Conservation (phyloP, 2,113 vertebrate species). For the Oceanodroma tethys region DNA sequence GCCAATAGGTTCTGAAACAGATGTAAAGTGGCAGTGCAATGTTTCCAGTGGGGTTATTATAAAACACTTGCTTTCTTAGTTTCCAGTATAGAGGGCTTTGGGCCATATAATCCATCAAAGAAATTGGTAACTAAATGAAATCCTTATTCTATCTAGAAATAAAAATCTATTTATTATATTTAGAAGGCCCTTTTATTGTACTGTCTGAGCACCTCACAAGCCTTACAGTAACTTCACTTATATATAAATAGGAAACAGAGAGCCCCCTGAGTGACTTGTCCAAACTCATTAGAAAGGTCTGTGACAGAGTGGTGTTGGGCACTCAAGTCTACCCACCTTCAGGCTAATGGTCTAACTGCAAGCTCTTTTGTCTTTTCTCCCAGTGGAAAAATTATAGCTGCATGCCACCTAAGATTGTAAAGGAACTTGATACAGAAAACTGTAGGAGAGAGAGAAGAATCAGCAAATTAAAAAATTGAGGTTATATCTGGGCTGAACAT, state of each 20-base stretch:
- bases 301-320: not conserved
- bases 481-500: not conserved
- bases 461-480: not conserved
- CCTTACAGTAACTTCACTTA: not conserved
- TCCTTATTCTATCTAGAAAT: conserved; percentile 2
- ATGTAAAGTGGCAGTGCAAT: not conserved
- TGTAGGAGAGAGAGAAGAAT: not conserved
- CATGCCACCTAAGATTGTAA: not conserved
- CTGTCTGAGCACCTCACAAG: not conserved
- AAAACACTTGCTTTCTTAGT: conserved; percentile 27
- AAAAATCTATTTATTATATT: conserved; percentile 7
- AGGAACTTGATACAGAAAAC: not conserved
- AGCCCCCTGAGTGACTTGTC: not conserved
- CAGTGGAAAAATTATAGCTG: not conserved
- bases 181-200: not conserved
- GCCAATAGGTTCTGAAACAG: conserved; percentile 4
- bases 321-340: not conserved
- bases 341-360: not conserved
- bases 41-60: not conserved
- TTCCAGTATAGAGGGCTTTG: not conserved
- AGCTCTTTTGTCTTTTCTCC: not conserved
- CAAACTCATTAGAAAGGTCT: not conserved
- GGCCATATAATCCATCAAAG: not conserved
- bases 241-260: not conserved
- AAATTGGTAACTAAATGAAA: conserved; percentile 37